Percentiles rank a stretch among this genome's conserved stretches.
phyloP scores from a whole-genome alignment of 2,797 vertebrate genomes.

The Pipistrellus kuhlii region DNA sequence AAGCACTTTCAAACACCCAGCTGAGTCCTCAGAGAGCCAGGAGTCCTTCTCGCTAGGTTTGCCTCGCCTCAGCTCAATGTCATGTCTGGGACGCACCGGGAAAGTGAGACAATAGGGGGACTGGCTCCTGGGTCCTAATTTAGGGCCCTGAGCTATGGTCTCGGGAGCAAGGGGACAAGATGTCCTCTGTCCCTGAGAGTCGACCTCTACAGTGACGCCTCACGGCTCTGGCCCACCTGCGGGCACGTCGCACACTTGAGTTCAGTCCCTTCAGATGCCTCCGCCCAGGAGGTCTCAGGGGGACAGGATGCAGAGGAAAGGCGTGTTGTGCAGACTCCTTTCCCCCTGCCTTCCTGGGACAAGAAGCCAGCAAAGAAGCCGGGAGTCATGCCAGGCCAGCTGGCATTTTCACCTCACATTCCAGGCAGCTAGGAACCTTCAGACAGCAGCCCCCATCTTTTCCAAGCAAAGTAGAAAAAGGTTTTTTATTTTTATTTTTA shows the following conservation, averaged over 20 bases:
- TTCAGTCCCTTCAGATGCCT: neutral
- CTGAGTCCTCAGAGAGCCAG: neutral
- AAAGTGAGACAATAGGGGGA: neutral
- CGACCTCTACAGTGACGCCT: neutral
- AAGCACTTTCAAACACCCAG: neutral
- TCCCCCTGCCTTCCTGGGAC: neutral
- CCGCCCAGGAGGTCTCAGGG: neutral
- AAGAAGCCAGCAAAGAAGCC: neutral
- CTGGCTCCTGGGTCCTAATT: neutral
- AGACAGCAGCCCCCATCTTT: neutral
- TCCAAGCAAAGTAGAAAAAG: neutral
- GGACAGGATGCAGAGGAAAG: neutral
- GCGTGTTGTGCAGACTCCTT: neutral
- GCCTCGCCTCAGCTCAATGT: neutral
- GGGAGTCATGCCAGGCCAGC: neutral
- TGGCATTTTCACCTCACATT: neutral
- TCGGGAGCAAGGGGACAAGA: neutral
- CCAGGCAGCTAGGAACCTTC: neutral
- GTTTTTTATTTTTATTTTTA: too few relatives aligned
- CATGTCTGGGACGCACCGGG: neutral
- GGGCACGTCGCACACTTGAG: rapidly evolving
- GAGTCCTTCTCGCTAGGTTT: neutral
- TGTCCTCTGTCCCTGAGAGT: neutral
- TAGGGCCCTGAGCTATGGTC: neutral
- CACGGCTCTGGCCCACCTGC: rapidly evolving